Conservation (phyloP, 2,888 invertebrate genomes). For the Apoderus coryli region DNA sequence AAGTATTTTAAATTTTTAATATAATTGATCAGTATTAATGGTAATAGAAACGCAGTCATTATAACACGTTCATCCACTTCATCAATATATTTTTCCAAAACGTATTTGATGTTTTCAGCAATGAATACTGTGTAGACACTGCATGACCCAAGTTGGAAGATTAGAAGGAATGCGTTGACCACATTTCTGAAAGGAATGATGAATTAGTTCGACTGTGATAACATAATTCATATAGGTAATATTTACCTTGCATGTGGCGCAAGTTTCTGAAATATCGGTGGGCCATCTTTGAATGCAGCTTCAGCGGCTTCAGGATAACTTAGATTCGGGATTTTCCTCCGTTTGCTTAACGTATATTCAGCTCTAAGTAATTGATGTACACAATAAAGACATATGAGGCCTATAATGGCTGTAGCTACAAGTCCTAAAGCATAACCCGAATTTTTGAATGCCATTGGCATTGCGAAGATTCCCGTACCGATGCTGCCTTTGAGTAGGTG, state of each 20-base stretch:
- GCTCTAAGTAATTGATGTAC: conserved; percentile 74
- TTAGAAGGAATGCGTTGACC: conserved; percentile 58
- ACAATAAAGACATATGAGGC: conserved; percentile 83
- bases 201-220: too few relatives aligned
- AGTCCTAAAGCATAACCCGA: conserved; percentile 70
- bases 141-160: conserved; percentile 92
- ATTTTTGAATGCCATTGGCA: conserved; percentile 76
- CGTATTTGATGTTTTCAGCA: conserved; percentile 65
- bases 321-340: conserved; percentile 40
- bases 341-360: conserved; percentile 47
- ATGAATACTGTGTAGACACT: conserved; percentile 95
- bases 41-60: conserved; percentile 57
- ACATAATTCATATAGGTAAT: too few relatives aligned
- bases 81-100: conserved; percentile 39
- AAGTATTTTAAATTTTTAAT: conserved; percentile 61
- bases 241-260: conserved; percentile 53
- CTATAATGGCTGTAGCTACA: conserved; percentile 69
- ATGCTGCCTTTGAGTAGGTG: conserved; percentile 81
- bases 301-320: conserved; percentile 73
- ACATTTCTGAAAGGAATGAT: conserved; percentile 48
- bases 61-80: conserved; percentile 37
- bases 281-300: conserved; percentile 63
- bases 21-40: conserved; percentile 53
- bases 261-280: conserved; percentile 44
- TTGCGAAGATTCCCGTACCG: conserved; percentile 83